A percentile compares a stretch with the other conserved stretches of the same genome.
phyloP scores from a whole-genome alignment of 2,113 vertebrate species.

The Petroica traversi region DNA sequence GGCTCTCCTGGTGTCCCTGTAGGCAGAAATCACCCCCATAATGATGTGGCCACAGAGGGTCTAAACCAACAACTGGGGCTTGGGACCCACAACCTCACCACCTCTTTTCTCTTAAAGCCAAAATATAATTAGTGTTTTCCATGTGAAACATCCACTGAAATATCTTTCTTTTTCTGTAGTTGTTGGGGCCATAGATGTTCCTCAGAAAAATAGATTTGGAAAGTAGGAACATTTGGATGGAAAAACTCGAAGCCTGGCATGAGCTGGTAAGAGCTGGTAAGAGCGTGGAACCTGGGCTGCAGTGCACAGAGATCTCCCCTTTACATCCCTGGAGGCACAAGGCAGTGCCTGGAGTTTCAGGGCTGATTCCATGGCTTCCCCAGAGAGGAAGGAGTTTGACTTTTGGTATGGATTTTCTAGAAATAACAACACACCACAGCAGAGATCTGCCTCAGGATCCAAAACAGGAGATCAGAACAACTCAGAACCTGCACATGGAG shows the following conservation, averaged over 20 bases:
- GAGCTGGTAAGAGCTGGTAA: background rate
- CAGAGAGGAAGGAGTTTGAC: background rate
- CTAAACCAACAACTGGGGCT: background rate
- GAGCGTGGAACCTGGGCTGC: fast-evolving
- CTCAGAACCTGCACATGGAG: background rate
- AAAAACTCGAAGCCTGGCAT: background rate
- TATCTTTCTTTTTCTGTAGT: background rate
- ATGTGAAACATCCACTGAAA: background rate
- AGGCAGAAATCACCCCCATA: background rate
- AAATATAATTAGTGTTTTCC: background rate
- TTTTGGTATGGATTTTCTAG: background rate
- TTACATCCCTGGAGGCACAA: background rate
- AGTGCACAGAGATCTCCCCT: background rate
- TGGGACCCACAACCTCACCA: background rate
- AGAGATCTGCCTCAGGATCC: background rate
- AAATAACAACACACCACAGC: background rate
- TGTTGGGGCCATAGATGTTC: background rate
- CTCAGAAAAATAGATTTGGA: background rate
- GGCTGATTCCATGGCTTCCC: background rate
- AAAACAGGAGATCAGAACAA: background rate
- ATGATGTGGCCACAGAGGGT: background rate
- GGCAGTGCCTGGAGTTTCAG: background rate
- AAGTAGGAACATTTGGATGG: background rate
- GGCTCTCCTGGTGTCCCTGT: background rate
- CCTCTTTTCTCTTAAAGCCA: background rate